These are phyloP conservation scores for Sander lucioperca DNA, from an alignment of 2,113 vertebrate genomes.

Conservation along the genomic window DNA sequence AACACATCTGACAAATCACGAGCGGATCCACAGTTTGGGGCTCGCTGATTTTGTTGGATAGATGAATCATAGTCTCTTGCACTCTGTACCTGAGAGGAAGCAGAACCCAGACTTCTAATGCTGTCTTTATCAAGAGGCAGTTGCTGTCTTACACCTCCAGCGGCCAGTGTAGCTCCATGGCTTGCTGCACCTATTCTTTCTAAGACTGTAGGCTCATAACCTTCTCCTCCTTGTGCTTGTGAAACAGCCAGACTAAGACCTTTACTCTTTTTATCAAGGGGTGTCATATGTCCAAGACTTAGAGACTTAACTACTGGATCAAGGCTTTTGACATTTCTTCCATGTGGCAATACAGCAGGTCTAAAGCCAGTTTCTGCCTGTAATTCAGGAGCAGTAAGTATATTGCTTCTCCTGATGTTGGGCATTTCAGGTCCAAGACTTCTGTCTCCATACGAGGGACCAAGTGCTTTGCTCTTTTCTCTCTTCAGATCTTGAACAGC, in stretches of 20 bases:
- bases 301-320: slow-evolving; percentile 21
- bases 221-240: slow-evolving; percentile 16
- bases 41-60: slow-evolving; percentile 10
- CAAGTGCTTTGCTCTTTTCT: slow-evolving; percentile 52
- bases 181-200: slow-evolving; percentile 7
- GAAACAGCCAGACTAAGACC: slow-evolving; percentile 14
- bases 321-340: slow-evolving; percentile 31
- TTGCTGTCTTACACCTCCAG: not conserved
- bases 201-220: not conserved
- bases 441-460: slow-evolving; percentile 10
- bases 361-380: slow-evolving; percentile 20
- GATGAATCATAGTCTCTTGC: slow-evolving; percentile 5
- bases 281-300: slow-evolving; percentile 8
- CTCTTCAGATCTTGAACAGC: slow-evolving; percentile 55
- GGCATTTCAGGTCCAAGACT: slow-evolving; percentile 18
- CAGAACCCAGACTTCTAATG: slow-evolving; percentile 10
- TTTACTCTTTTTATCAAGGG: slow-evolving; percentile 31
- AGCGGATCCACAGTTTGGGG: slow-evolving; percentile 35
- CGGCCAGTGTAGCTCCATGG: slow-evolving; percentile 19
- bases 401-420: slow-evolving; percentile 5
- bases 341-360: slow-evolving; percentile 10
- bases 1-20: slow-evolving; percentile 11
- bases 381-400: slow-evolving; percentile 19
- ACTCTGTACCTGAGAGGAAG: slow-evolving; percentile 16
- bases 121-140: slow-evolving; percentile 36